A percentile compares a stretch with the other conserved stretches of the same genome.
Evolutionary conservation across 2,113 vertebrate species (phyloP).

Genomic region (Artemisiospiza belli): DNA sequence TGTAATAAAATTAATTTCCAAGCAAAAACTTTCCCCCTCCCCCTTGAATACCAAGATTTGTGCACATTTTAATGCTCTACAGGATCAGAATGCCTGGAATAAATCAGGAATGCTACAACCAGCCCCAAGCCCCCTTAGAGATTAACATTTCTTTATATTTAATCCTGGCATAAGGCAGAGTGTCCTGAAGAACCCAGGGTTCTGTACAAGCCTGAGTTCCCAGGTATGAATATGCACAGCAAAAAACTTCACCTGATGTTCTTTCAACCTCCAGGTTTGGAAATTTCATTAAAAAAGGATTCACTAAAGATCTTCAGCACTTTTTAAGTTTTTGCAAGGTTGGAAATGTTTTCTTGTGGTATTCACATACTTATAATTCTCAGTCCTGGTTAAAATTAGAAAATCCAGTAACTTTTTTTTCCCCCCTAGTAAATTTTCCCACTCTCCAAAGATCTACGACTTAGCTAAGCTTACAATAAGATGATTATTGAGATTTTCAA

Average conservation of each 20-base stretch:
- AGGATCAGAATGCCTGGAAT: neutral
- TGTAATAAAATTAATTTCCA: neutral
- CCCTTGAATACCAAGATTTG: neutral
- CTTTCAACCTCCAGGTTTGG: slow-evolving; percentile 46
- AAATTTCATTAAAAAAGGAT: slow-evolving; percentile 68
- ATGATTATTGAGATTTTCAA: slow-evolving; percentile 37
- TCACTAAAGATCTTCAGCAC: slow-evolving; percentile 12
- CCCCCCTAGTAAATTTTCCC: slow-evolving; percentile 4
- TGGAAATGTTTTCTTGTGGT: slow-evolving; percentile 50
- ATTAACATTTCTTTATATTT: slow-evolving; percentile 4
- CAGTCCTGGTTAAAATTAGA: slow-evolving; percentile 58
- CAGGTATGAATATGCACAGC: neutral
- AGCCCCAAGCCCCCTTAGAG: neutral
- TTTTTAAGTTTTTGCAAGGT: slow-evolving; percentile 4
- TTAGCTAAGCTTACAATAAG: neutral
- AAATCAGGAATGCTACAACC: neutral
- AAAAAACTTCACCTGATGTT: slow-evolving; percentile 35
- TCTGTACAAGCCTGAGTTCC: rapidly evolving
- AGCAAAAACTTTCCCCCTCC: neutral
- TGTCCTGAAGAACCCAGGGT: neutral
- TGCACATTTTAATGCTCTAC: slow-evolving; percentile 9
- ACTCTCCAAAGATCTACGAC: slow-evolving; percentile 23
- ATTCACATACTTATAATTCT: slow-evolving; percentile 41
- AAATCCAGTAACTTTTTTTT: neutral
- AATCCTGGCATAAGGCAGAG: neutral